Percentiles rank a stretch among this genome's conserved stretches.
phyloP scores from a whole-genome alignment of 2,888 invertebrate genomes.

The Trichogramma dendrolimi region DNA sequence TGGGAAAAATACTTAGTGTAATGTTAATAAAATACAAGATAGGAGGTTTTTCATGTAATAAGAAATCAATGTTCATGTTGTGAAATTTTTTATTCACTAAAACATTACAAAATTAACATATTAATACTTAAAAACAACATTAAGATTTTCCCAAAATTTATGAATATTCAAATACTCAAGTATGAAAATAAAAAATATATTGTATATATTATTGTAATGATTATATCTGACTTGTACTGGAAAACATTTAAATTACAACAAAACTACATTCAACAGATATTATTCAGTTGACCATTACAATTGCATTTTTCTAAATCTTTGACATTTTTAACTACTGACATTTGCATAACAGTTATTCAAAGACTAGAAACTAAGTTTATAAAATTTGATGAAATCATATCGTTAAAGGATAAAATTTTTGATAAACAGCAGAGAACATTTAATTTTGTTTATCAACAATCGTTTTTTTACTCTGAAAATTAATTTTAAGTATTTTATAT shows the following conservation, averaged over 20 bases:
- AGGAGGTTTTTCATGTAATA: no score
- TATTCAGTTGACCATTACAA: not conserved
- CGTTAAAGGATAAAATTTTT: not conserved
- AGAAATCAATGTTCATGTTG: not conserved
- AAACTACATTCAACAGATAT: not conserved
- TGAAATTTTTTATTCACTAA: conserved; percentile 16
- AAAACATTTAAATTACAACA: not conserved
- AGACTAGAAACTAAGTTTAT: no score
- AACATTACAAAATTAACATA: conserved; percentile 13
- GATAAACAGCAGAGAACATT: not conserved
- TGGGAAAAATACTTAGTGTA: conserved; percentile 38
- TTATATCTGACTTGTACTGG: no score
- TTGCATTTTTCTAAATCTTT: not conserved
- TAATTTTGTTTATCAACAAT: no score
- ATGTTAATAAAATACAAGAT: not conserved
- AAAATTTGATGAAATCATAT: not conserved
- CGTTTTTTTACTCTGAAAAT: no score
- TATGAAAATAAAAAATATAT: no score
- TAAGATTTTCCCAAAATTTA: conserved; percentile 34
- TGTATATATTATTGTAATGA: no score
- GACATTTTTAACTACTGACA: not conserved
- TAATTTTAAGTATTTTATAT: not conserved
- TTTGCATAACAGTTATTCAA: no score
- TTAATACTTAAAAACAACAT: not conserved
- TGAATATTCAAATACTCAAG: not conserved